Evolutionary conservation across 2,113 vertebrate species (phyloP).

Genomic region (Limnothrissa miodon): DNA sequence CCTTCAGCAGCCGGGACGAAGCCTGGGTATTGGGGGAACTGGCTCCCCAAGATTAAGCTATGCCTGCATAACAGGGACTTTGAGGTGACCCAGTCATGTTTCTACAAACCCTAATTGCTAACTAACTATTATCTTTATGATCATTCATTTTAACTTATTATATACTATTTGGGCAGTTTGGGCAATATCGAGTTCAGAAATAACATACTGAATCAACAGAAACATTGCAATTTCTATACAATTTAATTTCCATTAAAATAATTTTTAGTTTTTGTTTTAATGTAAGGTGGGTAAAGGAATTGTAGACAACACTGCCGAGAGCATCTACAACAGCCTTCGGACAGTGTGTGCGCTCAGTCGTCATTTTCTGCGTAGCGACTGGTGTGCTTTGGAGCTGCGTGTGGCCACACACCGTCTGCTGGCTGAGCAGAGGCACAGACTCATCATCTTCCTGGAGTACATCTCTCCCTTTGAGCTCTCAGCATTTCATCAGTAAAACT

Average conservation of each 20-base stretch:
- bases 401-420: conserved; percentile 49
- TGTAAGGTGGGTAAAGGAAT: conserved; percentile 54
- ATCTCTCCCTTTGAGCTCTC: conserved; percentile 54
- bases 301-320: conserved; percentile 54
- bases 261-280: not conserved
- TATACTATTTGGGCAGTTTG: too few species aligned
- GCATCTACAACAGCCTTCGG: conserved; percentile 52
- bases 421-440: conserved; percentile 44
- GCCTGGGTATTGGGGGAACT: conserved; percentile 52
- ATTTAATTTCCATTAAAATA: too few species aligned
- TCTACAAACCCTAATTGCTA: too few species aligned
- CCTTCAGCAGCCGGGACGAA: conserved; percentile 50
- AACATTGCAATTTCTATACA: too few species aligned
- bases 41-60: conserved; percentile 42
- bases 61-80: conserved; percentile 57
- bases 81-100: too few species aligned
- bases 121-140: too few species aligned
- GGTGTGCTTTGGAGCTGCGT: conserved; percentile 55
- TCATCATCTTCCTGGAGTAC: conserved; percentile 54
- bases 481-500: conserved; percentile 46
- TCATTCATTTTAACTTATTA: too few species aligned
- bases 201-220: too few species aligned
- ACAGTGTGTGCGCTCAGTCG: conserved; percentile 54
- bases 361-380: conserved; percentile 53
- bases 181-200: too few species aligned